Conservation (phyloP, 2,888 invertebrate species). For the Spodoptera exigua region DNA sequence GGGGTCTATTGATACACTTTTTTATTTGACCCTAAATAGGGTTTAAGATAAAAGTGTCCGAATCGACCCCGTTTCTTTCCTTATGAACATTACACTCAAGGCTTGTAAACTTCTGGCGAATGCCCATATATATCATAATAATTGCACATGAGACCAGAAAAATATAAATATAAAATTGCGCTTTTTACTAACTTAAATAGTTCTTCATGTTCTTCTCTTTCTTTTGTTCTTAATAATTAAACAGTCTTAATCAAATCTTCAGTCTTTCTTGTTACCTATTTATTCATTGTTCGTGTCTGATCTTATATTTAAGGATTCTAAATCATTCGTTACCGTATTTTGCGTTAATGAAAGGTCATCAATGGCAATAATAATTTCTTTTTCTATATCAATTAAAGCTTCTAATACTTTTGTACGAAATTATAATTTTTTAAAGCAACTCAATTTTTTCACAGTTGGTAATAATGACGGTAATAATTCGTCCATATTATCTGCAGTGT, state of each 20-base stretch:
- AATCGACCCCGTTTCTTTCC: constrained; percentile 53
- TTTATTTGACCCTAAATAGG: constrained; percentile 52
- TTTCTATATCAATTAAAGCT: constrained; percentile 52
- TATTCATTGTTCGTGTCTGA: constrained; percentile 44
- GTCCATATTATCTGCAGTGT: constrained; percentile 48
- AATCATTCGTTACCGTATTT: constrained; percentile 52
- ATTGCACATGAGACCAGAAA: constrained; percentile 52
- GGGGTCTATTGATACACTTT: constrained; percentile 48
- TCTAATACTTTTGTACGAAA: constrained; percentile 54
- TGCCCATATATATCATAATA: constrained; percentile 51
- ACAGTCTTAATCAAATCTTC: constrained; percentile 53
- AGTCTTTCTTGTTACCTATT: constrained; percentile 39
- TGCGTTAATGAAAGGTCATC: constrained; percentile 53
- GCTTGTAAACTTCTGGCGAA: constrained; percentile 53
- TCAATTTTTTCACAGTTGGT: constrained; percentile 52
- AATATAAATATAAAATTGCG: constrained; percentile 53
- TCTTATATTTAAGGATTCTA: constrained; percentile 50
- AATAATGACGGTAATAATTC: constrained; percentile 54
- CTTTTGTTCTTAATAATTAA: constrained; percentile 54
- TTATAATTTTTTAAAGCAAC: constrained; percentile 52
- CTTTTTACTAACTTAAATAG: constrained; percentile 52
- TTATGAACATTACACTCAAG: constrained; percentile 52
- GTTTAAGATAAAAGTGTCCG: constrained; percentile 53
- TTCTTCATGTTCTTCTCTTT: constrained; percentile 53
- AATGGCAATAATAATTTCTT: constrained; percentile 52